A percentile compares a stretch with the other conserved stretches of the same genome.
These are phyloP conservation scores for Synergus laeviventris DNA, from an alignment of 2,888 invertebrate genomes.

Conservation along the genomic window DNA sequence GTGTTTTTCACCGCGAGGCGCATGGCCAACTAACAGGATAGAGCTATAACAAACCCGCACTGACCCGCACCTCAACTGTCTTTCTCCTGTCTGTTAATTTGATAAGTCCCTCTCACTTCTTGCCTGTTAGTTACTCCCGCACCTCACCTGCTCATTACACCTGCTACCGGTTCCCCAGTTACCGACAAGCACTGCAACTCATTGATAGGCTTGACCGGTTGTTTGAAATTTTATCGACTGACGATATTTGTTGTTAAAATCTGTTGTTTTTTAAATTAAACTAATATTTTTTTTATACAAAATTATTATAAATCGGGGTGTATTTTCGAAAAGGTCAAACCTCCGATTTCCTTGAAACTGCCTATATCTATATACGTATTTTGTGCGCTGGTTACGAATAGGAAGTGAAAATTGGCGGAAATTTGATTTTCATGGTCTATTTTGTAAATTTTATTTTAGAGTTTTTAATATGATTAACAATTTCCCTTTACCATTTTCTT, in stretches of 20 bases:
- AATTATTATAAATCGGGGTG: too few relatives aligned
- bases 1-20: conserved; percentile 2
- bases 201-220: conserved; percentile 12
- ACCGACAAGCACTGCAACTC: conserved; percentile 46
- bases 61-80: conserved; percentile 40
- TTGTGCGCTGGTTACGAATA: too few relatives aligned
- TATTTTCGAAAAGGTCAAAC: too few relatives aligned
- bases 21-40: conserved; percentile 42
- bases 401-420: too few relatives aligned
- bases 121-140: conserved; percentile 23
- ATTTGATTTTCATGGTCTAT: too few relatives aligned
- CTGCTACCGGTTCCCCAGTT: conserved; percentile 38
- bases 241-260: conserved; percentile 16
- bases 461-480: too few relatives aligned
- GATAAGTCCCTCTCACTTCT: conserved; percentile 55
- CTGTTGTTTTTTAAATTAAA: neutral
- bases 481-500: too few relatives aligned
- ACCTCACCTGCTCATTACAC: conserved; percentile 26
- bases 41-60: conserved; percentile 33
- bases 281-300: too few relatives aligned
- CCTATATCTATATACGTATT: too few relatives aligned
- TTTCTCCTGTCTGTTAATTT: conserved; percentile 48
- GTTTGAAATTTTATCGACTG: conserved; percentile 36
- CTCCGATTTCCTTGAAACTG: too few relatives aligned
- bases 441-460: too few relatives aligned